These are phyloP conservation scores for Cephus runcator DNA, from an alignment of 2,888 invertebrate species.

Conservation along the genomic window DNA sequence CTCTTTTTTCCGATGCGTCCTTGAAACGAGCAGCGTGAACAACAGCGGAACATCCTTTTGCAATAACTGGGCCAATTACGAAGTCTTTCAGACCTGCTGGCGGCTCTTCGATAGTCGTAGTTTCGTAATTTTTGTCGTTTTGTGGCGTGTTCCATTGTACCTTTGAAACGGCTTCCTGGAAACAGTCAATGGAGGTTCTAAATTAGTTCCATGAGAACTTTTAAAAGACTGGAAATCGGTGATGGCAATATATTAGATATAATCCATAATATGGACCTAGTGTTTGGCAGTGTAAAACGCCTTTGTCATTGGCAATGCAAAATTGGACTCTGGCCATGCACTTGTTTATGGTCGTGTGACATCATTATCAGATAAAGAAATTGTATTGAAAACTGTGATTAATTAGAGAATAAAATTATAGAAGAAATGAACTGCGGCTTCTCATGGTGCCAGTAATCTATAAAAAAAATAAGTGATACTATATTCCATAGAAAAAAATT, in stretches of 20 bases:
- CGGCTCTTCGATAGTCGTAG: conserved; percentile 59
- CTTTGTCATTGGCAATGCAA: background rate
- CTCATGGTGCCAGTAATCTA: background rate
- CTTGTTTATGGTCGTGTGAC: background rate
- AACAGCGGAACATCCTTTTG: conserved; percentile 84
- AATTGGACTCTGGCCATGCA: background rate
- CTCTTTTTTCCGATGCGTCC: conserved; percentile 23
- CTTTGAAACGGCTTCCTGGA: conserved; percentile 71
- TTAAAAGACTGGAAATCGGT: background rate
- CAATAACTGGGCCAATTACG: conserved; percentile 77
- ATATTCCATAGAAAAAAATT: background rate
- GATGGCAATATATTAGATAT: background rate
- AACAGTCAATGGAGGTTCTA: background rate
- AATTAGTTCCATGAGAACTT: background rate
- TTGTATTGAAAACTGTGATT: background rate
- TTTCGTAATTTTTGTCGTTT: conserved; percentile 65
- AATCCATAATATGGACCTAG: background rate
- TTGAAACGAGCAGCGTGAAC: conserved; percentile 78
- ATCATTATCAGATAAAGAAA: background rate
- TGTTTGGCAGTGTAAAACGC: background rate
- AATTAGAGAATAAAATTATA: background rate
- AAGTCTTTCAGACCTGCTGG: conserved; percentile 71
- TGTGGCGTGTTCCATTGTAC: conserved; percentile 69
- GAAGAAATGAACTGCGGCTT: background rate
- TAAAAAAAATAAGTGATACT: background rate